phyloP scores from a whole-genome alignment of 2,113 vertebrate genomes.

The Cynoglossus semilaevis region DNA sequence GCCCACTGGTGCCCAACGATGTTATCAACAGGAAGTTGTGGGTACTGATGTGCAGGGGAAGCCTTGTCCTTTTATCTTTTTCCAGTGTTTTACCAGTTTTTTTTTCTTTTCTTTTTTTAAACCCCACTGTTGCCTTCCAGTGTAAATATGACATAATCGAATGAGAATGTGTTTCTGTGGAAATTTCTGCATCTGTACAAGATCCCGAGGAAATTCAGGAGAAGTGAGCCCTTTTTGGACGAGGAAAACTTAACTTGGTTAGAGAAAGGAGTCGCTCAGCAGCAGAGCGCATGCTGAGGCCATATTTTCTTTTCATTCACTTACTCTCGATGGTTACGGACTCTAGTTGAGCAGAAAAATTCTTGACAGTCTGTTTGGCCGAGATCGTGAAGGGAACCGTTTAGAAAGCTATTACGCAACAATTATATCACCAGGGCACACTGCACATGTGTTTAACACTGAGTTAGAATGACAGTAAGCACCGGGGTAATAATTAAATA shows the following conservation, averaged over 20 bases:
- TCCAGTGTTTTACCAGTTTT: conserved; percentile 35
- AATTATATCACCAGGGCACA: background rate
- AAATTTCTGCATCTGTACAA: conserved; percentile 60
- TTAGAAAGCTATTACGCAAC: background rate
- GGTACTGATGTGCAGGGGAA: conserved; percentile 33
- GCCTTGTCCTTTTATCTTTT: conserved; percentile 24
- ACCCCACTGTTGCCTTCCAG: conserved; percentile 43
- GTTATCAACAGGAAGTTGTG: conserved; percentile 43
- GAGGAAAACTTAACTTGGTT: conserved; percentile 44
- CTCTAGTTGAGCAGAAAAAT: conserved; percentile 29
- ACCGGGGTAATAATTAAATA: background rate
- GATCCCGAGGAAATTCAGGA: conserved; percentile 48
- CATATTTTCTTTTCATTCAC: conserved; percentile 38
- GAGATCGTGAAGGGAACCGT: conserved; percentile 14
- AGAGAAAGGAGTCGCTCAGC: conserved; percentile 45
- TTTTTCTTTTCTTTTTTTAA: no score
- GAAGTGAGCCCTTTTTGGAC: conserved; percentile 65
- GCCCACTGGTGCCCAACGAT: conserved; percentile 16
- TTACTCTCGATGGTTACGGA: conserved; percentile 23
- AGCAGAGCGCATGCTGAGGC: conserved; percentile 25
- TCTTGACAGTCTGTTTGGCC: conserved; percentile 19
- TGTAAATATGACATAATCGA: conserved; percentile 60
- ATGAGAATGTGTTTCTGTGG: conserved; percentile 67
- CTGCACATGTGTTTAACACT: conserved; percentile 14
- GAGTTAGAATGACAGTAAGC: conserved; percentile 8